A percentile compares a stretch with the other conserved stretches of the same genome.
Evolutionary conservation across 2,113 vertebrate genomes (phyloP).

Genomic region (Ochotona princeps): DNA sequence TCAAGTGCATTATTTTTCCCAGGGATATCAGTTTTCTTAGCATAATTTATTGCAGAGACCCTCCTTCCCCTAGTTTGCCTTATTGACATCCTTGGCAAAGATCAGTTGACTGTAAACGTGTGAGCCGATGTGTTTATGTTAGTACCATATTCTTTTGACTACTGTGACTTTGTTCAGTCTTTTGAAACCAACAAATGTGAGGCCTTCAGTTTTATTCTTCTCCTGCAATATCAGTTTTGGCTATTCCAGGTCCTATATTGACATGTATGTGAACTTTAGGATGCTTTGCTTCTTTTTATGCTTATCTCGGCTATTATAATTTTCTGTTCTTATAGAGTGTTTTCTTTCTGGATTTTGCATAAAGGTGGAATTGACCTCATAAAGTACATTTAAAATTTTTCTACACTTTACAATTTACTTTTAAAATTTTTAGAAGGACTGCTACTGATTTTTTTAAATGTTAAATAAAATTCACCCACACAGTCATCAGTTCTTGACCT

Average conservation of each 20-base stretch:
- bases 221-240: not conserved
- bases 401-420: not conserved
- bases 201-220: not conserved
- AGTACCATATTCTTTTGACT: not conserved
- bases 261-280: not conserved
- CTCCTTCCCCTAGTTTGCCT: not conserved
- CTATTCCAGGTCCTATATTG: not conserved
- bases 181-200: not conserved
- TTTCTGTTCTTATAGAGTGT: not conserved
- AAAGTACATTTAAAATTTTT: not conserved
- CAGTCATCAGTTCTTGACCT: not conserved
- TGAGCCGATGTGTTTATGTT: not conserved
- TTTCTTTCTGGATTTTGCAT: not conserved
- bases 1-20: not conserved
- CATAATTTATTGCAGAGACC: not conserved
- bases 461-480: not conserved
- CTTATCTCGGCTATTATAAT: too few species aligned
- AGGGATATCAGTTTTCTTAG: not conserved
- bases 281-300: not conserved
- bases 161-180: not conserved
- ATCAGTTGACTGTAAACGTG: not conserved
- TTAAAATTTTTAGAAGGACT: not conserved
- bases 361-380: not conserved
- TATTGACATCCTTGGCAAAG: not conserved
- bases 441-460: not conserved